phyloP scores from a whole-genome alignment of 2,888 invertebrate species.

The Drosophila vallismaia region DNA sequence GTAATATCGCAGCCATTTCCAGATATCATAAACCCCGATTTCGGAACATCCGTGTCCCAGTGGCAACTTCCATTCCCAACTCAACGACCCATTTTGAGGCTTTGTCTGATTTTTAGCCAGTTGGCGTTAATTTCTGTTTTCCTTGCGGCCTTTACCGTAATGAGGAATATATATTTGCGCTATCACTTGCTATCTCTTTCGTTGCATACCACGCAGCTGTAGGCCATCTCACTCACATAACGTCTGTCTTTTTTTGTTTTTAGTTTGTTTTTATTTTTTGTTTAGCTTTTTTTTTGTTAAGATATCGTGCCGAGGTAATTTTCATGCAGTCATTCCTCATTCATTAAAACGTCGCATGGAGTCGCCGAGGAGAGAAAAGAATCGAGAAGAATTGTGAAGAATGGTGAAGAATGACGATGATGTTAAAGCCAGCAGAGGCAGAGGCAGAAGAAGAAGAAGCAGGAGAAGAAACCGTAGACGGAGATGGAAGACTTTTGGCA shows the following conservation, averaged over 20 bases:
- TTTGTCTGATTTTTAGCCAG: slow-evolving; percentile 18
- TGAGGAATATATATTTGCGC: slow-evolving; percentile 22
- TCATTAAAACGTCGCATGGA: slow-evolving; percentile 55
- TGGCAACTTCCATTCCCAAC: background rate
- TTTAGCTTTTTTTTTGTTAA: slow-evolving; percentile 1
- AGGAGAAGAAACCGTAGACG: slow-evolving; percentile 22
- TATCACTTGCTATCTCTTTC: slow-evolving; percentile 18
- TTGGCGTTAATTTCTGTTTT: slow-evolving; percentile 24
- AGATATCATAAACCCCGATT: background rate
- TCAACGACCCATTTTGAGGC: slow-evolving; percentile 12
- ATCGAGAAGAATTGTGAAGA: slow-evolving; percentile 17
- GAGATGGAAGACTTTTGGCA: slow-evolving; percentile 44
- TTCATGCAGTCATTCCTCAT: slow-evolving; percentile 63
- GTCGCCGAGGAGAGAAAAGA: slow-evolving; percentile 20
- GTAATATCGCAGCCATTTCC: background rate
- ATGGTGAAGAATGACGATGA: background rate
- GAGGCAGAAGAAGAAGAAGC: slow-evolving; percentile 6
- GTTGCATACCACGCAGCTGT: slow-evolving; percentile 11
- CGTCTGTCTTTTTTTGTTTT: slow-evolving; percentile 20
- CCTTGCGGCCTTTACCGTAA: slow-evolving; percentile 8
- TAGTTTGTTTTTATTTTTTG: background rate
- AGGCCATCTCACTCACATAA: slow-evolving; percentile 11
- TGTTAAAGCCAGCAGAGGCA: slow-evolving; percentile 1
- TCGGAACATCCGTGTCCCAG: background rate
- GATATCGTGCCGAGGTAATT: slow-evolving; percentile 55